Conservation (phyloP, 2,113 vertebrate genomes). For the Megaleporinus macrocephalus region DNA sequence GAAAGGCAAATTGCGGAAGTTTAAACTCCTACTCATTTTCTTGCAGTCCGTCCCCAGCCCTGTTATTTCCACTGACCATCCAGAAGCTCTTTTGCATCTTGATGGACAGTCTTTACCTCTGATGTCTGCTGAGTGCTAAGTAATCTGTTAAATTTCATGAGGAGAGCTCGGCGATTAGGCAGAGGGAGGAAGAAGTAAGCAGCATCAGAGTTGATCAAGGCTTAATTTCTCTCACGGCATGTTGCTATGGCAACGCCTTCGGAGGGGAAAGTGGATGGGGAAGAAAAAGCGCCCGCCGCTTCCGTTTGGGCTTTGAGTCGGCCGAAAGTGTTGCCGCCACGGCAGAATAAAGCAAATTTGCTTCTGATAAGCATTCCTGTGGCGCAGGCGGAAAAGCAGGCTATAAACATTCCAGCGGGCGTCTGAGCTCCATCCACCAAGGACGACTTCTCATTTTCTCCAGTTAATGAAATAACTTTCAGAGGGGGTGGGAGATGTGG, state of each 20-base stretch:
- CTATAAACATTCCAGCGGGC: conserved; percentile 1
- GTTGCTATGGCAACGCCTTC: not conserved
- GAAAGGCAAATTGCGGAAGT: too few species aligned
- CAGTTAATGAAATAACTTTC: conserved; percentile 4
- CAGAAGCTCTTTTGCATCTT: not conserved
- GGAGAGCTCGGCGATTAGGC: not conserved
- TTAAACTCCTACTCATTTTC: too few species aligned
- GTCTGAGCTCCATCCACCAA: conserved; percentile 4
- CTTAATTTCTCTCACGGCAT: not conserved
- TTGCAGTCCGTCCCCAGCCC: too few species aligned
- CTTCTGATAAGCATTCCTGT: conserved; percentile 1
- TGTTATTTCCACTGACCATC: not conserved
- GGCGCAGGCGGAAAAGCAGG: not conserved
- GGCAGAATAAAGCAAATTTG: conserved; percentile 5
- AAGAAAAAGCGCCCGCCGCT: not conserved
- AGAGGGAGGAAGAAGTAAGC: not conserved
- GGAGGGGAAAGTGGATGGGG: not conserved
- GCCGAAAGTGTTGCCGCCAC: not conserved
- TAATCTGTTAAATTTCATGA: not conserved
- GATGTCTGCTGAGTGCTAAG: not conserved
- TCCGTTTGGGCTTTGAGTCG: not conserved
- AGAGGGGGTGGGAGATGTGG: not conserved
- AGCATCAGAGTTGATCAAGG: not conserved
- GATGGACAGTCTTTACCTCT: not conserved
- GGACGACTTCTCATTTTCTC: conserved; percentile 7